These are phyloP conservation scores for Eucera pruinosa DNA, from an alignment of 2,888 invertebrate genomes.

Conservation along the genomic window DNA sequence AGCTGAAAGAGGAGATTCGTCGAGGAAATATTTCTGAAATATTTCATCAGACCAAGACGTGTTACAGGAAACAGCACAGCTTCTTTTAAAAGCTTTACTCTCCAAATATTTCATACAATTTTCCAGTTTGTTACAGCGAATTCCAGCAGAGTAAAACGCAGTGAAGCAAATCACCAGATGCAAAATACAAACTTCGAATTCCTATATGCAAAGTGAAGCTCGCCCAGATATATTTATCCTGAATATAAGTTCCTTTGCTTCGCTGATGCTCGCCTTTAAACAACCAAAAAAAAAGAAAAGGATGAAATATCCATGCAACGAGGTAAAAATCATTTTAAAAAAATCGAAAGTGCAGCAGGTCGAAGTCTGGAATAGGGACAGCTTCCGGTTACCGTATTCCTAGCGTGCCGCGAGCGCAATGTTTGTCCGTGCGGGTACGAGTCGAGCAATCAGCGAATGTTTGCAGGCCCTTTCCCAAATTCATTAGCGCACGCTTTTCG, in stretches of 20 bases:
- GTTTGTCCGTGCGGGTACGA: slow-evolving; percentile 54
- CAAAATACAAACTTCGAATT: not conserved
- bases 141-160: not conserved
- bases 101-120: not conserved
- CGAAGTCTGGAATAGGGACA: slow-evolving; percentile 1
- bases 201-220: too few species aligned
- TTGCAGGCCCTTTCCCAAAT: slow-evolving; percentile 66
- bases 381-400: slow-evolving; percentile 36
- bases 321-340: not conserved
- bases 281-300: too few species aligned
- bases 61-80: not conserved
- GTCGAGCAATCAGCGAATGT: slow-evolving; percentile 65
- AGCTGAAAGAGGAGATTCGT: not conserved
- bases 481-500: slow-evolving; percentile 66
- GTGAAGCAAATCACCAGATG: not conserved
- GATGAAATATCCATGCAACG: not conserved
- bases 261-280: too few species aligned
- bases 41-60: not conserved
- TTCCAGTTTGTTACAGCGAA: not conserved
- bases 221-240: too few species aligned
- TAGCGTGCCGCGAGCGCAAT: slow-evolving; percentile 45
- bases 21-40: not conserved
- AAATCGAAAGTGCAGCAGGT: slow-evolving; percentile 4
- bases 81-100: not conserved
- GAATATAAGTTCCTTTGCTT: too few species aligned